A percentile compares a stretch with the other conserved stretches of the same genome.
These are phyloP conservation scores for Achatina immaculata DNA, from an alignment of 1,140 invertebrate species.

Conservation along the genomic window DNA sequence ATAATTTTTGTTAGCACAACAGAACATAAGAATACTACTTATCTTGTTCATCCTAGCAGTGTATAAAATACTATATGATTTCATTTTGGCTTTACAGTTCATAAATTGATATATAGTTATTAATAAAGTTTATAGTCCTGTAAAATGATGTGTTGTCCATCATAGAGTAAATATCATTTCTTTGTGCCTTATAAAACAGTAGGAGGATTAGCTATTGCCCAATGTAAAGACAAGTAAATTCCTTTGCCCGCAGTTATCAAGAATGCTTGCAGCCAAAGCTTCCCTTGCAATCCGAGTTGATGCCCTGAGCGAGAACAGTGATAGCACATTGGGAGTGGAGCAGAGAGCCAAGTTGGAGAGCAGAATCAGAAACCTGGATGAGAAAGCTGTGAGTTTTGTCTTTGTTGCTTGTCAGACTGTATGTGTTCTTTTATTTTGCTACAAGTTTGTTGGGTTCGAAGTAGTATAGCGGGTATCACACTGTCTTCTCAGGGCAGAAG, in stretches of 20 bases:
- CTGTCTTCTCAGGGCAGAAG: not conserved
- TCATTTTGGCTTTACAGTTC: too few relatives aligned
- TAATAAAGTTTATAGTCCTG: too few relatives aligned
- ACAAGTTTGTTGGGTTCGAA: not conserved
- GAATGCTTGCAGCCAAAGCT: conserved; percentile 97
- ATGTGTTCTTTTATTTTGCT: not conserved
- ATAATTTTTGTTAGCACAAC: too few relatives aligned
- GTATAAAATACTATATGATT: too few relatives aligned
- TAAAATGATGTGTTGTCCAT: too few relatives aligned
- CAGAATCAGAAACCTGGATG: conserved; percentile 83
- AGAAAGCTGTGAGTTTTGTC: conserved; percentile 79
- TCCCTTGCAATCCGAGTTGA: conserved; percentile 93
- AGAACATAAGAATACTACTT: too few relatives aligned
- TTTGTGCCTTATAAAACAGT: too few relatives aligned
- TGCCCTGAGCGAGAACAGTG: conserved; percentile 86
- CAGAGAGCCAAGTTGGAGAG: conserved; percentile 90
- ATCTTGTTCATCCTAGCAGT: too few relatives aligned
- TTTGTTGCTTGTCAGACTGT: not conserved
- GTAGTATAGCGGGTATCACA: too few relatives aligned
- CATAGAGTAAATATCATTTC: too few relatives aligned
- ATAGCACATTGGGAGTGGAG: conserved; percentile 84
- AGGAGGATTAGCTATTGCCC: too few relatives aligned
- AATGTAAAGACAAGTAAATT: not conserved
- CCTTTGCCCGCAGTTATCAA: conserved; percentile 80
- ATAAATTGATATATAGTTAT: too few relatives aligned